Percentiles rank a stretch among this genome's conserved stretches.
These are phyloP conservation scores for Macheiramphus alcinus DNA, from an alignment of 2,113 vertebrate genomes.

Conservation along the genomic window DNA sequence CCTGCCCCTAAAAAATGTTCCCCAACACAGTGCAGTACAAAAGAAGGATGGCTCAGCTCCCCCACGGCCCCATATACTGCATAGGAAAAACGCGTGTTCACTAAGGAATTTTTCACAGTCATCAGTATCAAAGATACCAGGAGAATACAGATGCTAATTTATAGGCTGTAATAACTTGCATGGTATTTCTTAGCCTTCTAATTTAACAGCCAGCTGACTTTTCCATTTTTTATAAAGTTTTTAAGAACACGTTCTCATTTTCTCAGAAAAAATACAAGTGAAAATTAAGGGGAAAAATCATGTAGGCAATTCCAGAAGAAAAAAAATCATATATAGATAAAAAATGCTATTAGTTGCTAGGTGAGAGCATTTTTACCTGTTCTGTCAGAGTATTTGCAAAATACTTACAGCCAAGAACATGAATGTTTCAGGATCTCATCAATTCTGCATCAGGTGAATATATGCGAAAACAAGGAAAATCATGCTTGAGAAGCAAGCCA, in stretches of 20 bases:
- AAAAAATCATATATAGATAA: neutral
- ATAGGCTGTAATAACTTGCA: neutral
- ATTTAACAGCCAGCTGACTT: neutral
- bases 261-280: neutral
- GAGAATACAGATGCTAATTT: neutral
- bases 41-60: neutral
- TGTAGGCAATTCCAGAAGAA: neutral
- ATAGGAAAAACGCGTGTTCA: neutral
- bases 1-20: neutral
- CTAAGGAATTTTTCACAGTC: neutral
- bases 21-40: neutral
- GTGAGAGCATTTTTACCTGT: slow-evolving; percentile 22
- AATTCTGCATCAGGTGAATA: neutral
- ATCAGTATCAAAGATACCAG: neutral
- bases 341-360: slow-evolving; percentile 33
- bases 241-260: neutral
- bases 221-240: neutral
- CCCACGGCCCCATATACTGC: neutral
- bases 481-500: neutral
- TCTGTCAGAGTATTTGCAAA: slow-evolving; percentile 39
- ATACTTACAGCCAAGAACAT: slow-evolving; percentile 2
- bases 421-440: slow-evolving; percentile 6
- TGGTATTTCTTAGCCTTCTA: neutral
- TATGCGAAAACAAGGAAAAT: neutral
- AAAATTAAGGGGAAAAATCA: neutral